phyloP scores from a whole-genome alignment of 2,888 invertebrate species.

The Cylloceria caligata region DNA sequence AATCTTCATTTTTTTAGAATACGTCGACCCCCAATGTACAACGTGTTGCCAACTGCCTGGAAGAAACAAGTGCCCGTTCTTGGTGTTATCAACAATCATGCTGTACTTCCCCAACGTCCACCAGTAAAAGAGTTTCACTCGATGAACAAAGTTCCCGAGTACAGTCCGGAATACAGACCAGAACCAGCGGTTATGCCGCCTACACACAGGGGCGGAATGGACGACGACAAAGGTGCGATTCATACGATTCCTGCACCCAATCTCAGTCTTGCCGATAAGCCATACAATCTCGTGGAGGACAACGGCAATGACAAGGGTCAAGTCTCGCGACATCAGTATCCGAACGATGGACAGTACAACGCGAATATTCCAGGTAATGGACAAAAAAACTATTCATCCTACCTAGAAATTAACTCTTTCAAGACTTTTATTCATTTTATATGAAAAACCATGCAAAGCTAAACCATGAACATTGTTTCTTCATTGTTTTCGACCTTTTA shows the following conservation, averaged over 20 bases:
- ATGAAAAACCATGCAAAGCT: too few relatives aligned
- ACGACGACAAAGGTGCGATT: slow-evolving; percentile 89
- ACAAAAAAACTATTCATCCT: too few relatives aligned
- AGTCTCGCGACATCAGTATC: slow-evolving; percentile 60
- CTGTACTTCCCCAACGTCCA: slow-evolving; percentile 76
- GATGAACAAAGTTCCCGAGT: slow-evolving; percentile 78
- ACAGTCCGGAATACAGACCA: slow-evolving; percentile 76
- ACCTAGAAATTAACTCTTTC: too few relatives aligned
- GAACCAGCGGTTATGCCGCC: slow-evolving; percentile 74
- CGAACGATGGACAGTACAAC: slow-evolving; percentile 69
- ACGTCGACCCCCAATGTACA: slow-evolving; percentile 78
- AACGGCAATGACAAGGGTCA: slow-evolving; percentile 65
- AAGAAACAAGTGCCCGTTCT: slow-evolving; percentile 75
- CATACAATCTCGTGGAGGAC: slow-evolving; percentile 85
- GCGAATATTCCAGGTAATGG: slow-evolving; percentile 70
- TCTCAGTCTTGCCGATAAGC: slow-evolving; percentile 89
- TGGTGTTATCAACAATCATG: slow-evolving; percentile 72
- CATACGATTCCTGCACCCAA: slow-evolving; percentile 95
- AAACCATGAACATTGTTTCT: too few relatives aligned
- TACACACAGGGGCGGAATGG: slow-evolving; percentile 76
- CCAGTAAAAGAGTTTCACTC: slow-evolving; percentile 79
- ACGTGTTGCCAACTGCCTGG: slow-evolving; percentile 72
- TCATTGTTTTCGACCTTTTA: too few relatives aligned
- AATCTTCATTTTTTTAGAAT: slow-evolving; percentile 60
- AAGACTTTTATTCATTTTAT: too few relatives aligned